Evolutionary conservation across 1,140 invertebrate species (phyloP).

Genomic region (Pachypeltis micranthus): DNA sequence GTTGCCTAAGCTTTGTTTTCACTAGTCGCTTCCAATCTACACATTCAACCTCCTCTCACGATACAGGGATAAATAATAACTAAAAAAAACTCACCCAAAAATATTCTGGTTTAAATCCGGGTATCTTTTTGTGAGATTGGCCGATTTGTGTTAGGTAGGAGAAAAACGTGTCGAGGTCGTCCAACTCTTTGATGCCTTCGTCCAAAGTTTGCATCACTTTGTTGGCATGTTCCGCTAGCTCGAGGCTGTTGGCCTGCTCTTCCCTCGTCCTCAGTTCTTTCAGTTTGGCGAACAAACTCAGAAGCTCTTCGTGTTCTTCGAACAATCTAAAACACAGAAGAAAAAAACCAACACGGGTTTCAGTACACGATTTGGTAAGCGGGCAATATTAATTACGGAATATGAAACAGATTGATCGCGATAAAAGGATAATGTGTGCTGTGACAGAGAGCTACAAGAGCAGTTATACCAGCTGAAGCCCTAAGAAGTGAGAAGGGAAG

Average conservation of each 20-base stretch:
- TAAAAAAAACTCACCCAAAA: constrained; percentile 71
- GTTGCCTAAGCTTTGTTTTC: too few species aligned
- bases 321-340: constrained; percentile 55
- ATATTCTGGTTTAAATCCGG: constrained; percentile 71
- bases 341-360: too few species aligned
- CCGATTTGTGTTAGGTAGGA: constrained; percentile 70
- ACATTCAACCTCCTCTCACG: too few species aligned
- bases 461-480: too few species aligned
- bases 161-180: constrained; percentile 72
- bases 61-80: too few species aligned
- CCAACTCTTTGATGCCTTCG: constrained; percentile 71
- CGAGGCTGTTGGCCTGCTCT: constrained; percentile 63
- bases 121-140: constrained; percentile 66
- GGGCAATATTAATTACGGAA: too few species aligned
- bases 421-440: too few species aligned
- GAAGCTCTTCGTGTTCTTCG: constrained; percentile 69
- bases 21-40: too few species aligned
- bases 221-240: constrained; percentile 73
- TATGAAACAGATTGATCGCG: too few species aligned
- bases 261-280: constrained; percentile 63
- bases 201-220: constrained; percentile 80
- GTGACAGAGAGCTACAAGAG: too few species aligned
- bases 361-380: too few species aligned
- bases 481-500: too few species aligned
- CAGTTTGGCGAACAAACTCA: constrained; percentile 72